phyloP scores from a whole-genome alignment of 2,113 vertebrate species.

The Oncorhynchus mykiss region DNA sequence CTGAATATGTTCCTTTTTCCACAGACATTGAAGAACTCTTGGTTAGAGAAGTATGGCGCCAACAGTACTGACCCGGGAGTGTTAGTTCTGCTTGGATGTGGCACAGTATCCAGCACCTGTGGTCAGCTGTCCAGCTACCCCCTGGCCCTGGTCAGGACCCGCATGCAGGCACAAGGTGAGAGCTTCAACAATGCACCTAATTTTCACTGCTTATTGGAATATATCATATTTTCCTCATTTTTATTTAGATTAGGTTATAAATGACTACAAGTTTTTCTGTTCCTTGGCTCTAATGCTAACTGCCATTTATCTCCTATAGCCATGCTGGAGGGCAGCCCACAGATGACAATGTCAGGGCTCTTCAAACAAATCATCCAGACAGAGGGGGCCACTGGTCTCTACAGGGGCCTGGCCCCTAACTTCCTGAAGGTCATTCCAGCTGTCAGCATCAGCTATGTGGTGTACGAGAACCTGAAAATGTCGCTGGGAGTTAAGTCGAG shows the following conservation, averaged over 20 bases:
- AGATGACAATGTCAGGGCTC: slow-evolving; percentile 85
- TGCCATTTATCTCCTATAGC: slow-evolving; percentile 65
- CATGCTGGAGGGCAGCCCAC: slow-evolving; percentile 71
- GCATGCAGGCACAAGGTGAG: slow-evolving; percentile 98
- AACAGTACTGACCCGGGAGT: slow-evolving; percentile 83
- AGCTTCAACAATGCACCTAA: not conserved
- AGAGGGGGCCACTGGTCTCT: slow-evolving; percentile 89
- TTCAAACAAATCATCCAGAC: slow-evolving; percentile 91
- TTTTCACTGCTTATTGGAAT: not conserved
- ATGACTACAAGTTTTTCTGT: not conserved
- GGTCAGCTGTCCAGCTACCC: slow-evolving; percentile 96
- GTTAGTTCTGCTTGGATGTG: slow-evolving; percentile 89
- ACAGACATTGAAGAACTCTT: slow-evolving; percentile 90
- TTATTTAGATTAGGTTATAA: not conserved
- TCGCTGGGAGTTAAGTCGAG: slow-evolving; percentile 88
- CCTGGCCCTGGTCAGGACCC: slow-evolving; percentile 88
- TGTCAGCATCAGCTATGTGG: slow-evolving; percentile 98
- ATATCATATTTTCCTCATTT: not conserved
- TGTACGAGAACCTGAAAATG: slow-evolving; percentile 92
- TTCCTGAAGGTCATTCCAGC: slow-evolving; percentile 98
- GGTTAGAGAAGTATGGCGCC: slow-evolving; percentile 84
- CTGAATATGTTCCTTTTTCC: not conserved
- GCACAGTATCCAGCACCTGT: slow-evolving; percentile 93
- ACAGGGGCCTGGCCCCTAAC: slow-evolving; percentile 93
- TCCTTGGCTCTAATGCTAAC: not conserved